phyloP scores from a whole-genome alignment of 2,888 invertebrate genomes.

The Aphidius colemani region DNA sequence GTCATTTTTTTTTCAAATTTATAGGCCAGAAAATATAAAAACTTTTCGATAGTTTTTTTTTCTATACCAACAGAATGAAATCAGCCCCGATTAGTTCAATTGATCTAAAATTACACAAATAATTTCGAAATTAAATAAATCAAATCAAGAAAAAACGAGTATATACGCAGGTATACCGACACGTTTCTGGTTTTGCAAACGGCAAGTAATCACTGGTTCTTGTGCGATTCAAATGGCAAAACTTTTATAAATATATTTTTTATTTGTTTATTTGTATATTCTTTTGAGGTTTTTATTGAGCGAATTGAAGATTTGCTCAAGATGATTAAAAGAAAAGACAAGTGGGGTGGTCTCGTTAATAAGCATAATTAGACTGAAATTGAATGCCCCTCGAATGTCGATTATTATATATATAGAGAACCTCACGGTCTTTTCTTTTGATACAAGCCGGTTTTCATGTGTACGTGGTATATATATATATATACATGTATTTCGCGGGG shows the following conservation, averaged over 20 bases:
- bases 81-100: no score
- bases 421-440: conserved; percentile 32
- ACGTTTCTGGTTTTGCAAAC: no score
- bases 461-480: neutral
- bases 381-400: conserved; percentile 42
- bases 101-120: neutral
- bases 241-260: neutral
- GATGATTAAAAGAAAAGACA: conserved; percentile 28
- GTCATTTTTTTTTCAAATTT: neutral
- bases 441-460: conserved; percentile 26
- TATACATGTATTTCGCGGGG: conserved; percentile 13
- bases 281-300: neutral
- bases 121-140: neutral
- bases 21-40: neutral
- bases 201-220: neutral
- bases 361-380: conserved; percentile 48
- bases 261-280: conserved; percentile 2
- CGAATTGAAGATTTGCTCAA: no score
- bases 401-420: conserved; percentile 37
- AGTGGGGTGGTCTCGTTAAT: conserved; percentile 42
- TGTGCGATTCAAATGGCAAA: neutral
- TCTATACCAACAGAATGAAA: no score
- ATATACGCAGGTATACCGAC: neutral
- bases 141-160: conserved; percentile 4
- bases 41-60: no score